Percentiles rank a stretch among this genome's conserved stretches.
phyloP scores from a whole-genome alignment of 2,888 invertebrate species.

The Endotricha flammealis region DNA sequence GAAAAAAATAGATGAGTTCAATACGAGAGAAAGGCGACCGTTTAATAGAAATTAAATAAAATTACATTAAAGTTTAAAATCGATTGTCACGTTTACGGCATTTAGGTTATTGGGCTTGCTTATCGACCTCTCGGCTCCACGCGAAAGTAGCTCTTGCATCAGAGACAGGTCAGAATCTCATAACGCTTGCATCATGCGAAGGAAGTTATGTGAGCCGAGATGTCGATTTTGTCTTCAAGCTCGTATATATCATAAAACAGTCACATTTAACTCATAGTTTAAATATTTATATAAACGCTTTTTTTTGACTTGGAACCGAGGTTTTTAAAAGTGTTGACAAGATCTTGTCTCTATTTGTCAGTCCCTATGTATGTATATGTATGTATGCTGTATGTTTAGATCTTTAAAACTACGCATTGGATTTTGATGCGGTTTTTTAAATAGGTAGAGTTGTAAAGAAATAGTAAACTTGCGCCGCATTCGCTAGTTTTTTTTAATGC shows the following conservation, averaged over 20 bases:
- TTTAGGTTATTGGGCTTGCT: constrained; percentile 63
- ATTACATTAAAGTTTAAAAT: constrained; percentile 34
- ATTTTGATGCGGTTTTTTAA: too few relatives aligned
- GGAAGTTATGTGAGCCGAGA: constrained; percentile 37
- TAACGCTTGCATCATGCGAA: constrained; percentile 57
- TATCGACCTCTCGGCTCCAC: constrained; percentile 47
- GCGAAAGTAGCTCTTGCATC: constrained; percentile 72
- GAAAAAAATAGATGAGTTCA: constrained; percentile 5
- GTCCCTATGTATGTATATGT: too few relatives aligned
- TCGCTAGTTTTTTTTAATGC: too few relatives aligned
- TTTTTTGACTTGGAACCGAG: too few relatives aligned
- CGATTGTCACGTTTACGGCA: constrained; percentile 32
- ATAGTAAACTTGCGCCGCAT: too few relatives aligned
- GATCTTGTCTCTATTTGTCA: too few relatives aligned
- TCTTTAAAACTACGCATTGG: too few relatives aligned
- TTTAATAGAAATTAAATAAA: constrained; percentile 1
- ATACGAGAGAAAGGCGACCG: constrained; percentile 22
- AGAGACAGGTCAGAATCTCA: constrained; percentile 55
- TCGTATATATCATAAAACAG: neutral
- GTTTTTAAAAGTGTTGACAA: too few relatives aligned
- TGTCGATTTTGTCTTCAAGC: constrained; percentile 6
- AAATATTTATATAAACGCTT: too few relatives aligned
- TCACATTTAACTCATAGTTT: too few relatives aligned
- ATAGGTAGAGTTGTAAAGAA: too few relatives aligned
- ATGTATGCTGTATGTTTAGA: too few relatives aligned